Percentiles rank a stretch among this genome's conserved stretches.
Evolutionary conservation across 1,140 invertebrate species (phyloP).

Genomic region (Aphaenogaster floridana): DNA sequence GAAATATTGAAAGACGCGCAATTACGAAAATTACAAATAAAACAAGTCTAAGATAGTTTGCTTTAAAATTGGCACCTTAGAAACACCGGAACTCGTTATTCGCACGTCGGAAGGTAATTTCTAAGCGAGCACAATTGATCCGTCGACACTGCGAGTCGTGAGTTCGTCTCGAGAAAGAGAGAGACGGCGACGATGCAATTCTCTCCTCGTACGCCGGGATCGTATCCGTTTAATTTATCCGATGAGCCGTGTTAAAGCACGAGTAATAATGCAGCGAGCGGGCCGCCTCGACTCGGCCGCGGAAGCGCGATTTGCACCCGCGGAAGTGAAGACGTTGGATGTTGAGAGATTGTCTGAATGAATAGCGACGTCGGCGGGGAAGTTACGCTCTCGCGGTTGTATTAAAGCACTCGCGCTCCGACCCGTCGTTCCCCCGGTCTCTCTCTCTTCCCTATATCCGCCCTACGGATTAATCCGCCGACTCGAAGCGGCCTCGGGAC

Average conservation of each 20-base stretch:
- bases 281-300: background rate
- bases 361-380: slow-evolving; percentile 38
- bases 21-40: background rate
- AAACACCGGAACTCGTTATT: background rate
- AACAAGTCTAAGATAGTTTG: background rate
- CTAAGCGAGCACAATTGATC: slow-evolving; percentile 30
- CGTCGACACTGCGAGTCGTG: background rate
- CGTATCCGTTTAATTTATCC: slow-evolving; percentile 51
- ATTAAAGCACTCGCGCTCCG: background rate
- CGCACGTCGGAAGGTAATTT: slow-evolving; percentile 16
- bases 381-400: slow-evolving; percentile 27
- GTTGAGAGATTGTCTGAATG: slow-evolving; percentile 31
- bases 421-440: background rate
- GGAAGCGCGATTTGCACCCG: slow-evolving; percentile 9
- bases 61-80: background rate
- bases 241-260: slow-evolving; percentile 39
- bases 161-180: background rate
- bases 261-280: slow-evolving; percentile 52
- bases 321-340: slow-evolving; percentile 40
- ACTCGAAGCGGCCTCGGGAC: slow-evolving; percentile 22
- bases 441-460: slow-evolving; percentile 12
- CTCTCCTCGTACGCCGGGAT: slow-evolving; percentile 15
- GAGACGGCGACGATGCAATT: background rate
- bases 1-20: background rate
- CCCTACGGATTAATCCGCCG: slow-evolving; percentile 36